Evolutionary conservation across 2,113 vertebrate genomes (phyloP).

Genomic region (Nicator chloris): DNA sequence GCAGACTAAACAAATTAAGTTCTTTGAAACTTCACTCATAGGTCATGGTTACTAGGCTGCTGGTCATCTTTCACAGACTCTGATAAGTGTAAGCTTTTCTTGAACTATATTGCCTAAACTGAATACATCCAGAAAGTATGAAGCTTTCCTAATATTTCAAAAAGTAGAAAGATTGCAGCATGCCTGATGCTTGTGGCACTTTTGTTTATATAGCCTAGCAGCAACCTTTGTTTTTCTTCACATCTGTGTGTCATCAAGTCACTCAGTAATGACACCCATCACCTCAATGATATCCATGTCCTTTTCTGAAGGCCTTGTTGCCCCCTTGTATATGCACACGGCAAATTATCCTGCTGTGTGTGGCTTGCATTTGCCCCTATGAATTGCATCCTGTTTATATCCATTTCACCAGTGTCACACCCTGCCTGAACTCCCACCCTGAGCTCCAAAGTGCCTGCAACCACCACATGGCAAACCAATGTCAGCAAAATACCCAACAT

Average conservation of each 20-base stretch:
- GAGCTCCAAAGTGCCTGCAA: not conserved
- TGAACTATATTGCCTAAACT: not conserved
- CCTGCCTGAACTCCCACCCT: not conserved
- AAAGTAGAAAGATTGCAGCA: not conserved
- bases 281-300: not conserved
- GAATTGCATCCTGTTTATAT: constrained; percentile 12
- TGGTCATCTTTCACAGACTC: not conserved
- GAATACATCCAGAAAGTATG: not conserved
- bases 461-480: not conserved
- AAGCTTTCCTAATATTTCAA: not conserved
- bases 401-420: not conserved
- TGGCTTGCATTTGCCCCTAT: not conserved
- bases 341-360: not conserved
- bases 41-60: not conserved
- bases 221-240: not conserved
- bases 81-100: not conserved
- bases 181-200: not conserved
- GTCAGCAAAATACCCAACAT: not conserved
- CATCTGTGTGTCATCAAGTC: not conserved
- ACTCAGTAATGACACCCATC: not conserved
- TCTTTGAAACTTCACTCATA: not conserved
- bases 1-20: constrained; percentile 1
- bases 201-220: not conserved
- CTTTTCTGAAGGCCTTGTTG: not conserved
- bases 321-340: not conserved